Evolutionary conservation across 2,888 invertebrate genomes (phyloP), one percentile per base, ranked within the genome.

Genomic region (Trachelus troglodyta): DNA sequence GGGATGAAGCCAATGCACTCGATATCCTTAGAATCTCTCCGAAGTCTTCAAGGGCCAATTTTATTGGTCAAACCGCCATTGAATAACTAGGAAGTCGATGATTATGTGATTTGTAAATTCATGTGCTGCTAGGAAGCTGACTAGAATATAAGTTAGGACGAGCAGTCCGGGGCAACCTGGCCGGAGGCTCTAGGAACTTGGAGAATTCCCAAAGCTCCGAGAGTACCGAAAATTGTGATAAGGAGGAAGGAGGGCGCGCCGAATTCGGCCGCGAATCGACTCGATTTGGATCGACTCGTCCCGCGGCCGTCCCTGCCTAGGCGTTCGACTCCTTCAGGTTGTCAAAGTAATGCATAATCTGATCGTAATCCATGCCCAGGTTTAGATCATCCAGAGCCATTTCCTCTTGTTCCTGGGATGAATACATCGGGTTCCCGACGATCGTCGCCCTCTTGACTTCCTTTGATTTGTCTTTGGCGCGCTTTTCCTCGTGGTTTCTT

Each of bases 341-440:
- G 94, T 98, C 98, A 94, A 99, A 98, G 93, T 98, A 98, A 92
- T 98, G 97, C 97, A 98, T 97, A 92, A 99, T 97, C 94, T 98
- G 98, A 92, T 98, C 98, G 93, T 98, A 98, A 93, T 98, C 97
- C 97, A 98, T 97, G 90, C 97, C 97, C 81, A 94, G 92, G 87
- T 94, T 94, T 83, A 97, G 94, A 92, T 97, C 96, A 92, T 97
- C 97, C 85, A 97, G 93, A 75, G 94, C 95, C 80, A 95, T 92
- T 86, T 95, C 95, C 71, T 93, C 94, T 81, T 92, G 93, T 73
- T 90, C 90, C 69, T 89, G 90, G 77, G 92, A 92, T 77, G 96
- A 96, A 92, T 95, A 97, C 96, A 97, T 97, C 78, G 97, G 97
- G 92, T 97, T 97, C 82, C 96, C 97, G 78, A 97, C 96, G 87